phyloP scores from a whole-genome alignment of 2,888 invertebrate genomes.

The Ophraella communa region DNA sequence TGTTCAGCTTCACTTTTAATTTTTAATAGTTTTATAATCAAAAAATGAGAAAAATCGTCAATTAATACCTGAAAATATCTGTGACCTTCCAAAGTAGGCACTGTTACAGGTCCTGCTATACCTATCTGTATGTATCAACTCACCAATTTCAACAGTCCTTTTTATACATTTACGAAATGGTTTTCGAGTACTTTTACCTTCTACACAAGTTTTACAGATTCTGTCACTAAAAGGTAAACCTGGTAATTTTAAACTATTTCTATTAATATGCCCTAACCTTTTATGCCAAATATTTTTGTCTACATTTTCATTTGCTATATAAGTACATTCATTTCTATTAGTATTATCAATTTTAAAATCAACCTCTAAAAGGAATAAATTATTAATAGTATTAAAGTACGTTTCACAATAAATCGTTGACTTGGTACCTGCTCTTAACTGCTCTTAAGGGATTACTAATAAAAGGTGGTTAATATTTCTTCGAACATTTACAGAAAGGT shows the following conservation, averaged over 20 bases:
- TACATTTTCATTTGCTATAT: not conserved
- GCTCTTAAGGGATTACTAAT: too few relatives aligned
- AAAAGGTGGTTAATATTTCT: too few relatives aligned
- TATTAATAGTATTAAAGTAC: too few relatives aligned
- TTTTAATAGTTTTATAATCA: constrained; percentile 29
- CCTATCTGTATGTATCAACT: constrained; percentile 38
- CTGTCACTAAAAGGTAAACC: constrained; percentile 8
- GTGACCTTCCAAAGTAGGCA: constrained; percentile 29
- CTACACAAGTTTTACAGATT: constrained; percentile 16
- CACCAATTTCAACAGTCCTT: constrained; percentile 31
- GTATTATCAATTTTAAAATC: too few relatives aligned
- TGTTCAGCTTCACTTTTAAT: constrained; percentile 30
- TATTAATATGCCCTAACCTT: constrained; percentile 11
- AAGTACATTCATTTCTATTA: too few relatives aligned
- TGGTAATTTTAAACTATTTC: constrained; percentile 13
- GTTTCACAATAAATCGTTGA: too few relatives aligned
- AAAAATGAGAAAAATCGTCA: constrained; percentile 37
- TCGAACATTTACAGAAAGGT: too few relatives aligned
- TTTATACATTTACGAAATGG: constrained; percentile 31
- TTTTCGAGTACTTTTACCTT: constrained; percentile 26
- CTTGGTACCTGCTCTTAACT: too few relatives aligned
- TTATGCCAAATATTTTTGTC: not conserved
- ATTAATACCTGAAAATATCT: constrained; percentile 36
- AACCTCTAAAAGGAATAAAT: too few relatives aligned
- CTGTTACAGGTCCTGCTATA: constrained; percentile 33